Evolutionary conservation across 2,113 vertebrate species (phyloP).

Genomic region (Pavo muticus): DNA sequence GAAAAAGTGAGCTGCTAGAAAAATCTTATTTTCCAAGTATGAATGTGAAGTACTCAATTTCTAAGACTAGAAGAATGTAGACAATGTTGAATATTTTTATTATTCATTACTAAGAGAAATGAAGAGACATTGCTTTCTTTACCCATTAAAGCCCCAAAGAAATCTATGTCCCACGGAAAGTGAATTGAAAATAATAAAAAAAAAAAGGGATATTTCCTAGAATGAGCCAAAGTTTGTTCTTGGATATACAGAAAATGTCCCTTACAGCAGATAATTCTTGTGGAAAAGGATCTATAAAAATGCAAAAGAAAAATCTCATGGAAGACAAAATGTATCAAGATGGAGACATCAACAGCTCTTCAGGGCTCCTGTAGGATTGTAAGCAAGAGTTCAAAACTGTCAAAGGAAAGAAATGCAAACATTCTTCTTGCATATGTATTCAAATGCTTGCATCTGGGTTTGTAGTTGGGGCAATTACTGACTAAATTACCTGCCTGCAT

Average conservation of each 20-base stretch:
- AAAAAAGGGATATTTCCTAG: background rate
- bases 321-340: background rate
- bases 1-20: background rate
- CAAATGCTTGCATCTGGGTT: background rate
- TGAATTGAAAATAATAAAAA: background rate
- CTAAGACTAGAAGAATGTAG: background rate
- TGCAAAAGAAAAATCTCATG: background rate
- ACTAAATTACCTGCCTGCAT: background rate
- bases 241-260: background rate
- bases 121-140: background rate
- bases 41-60: background rate
- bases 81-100: background rate
- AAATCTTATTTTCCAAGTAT: constrained; percentile 17
- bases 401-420: background rate
- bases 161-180: background rate
- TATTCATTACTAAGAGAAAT: background rate
- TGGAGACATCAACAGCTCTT: background rate
- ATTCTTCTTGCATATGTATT: background rate
- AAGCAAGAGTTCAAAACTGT: background rate
- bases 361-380: background rate
- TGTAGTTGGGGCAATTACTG: background rate
- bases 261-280: background rate
- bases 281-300: background rate
- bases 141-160: background rate
- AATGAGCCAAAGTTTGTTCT: background rate